Evolutionary conservation across 2,888 invertebrate species (phyloP).

Genomic region (Sarcophaga variegata): DNA sequence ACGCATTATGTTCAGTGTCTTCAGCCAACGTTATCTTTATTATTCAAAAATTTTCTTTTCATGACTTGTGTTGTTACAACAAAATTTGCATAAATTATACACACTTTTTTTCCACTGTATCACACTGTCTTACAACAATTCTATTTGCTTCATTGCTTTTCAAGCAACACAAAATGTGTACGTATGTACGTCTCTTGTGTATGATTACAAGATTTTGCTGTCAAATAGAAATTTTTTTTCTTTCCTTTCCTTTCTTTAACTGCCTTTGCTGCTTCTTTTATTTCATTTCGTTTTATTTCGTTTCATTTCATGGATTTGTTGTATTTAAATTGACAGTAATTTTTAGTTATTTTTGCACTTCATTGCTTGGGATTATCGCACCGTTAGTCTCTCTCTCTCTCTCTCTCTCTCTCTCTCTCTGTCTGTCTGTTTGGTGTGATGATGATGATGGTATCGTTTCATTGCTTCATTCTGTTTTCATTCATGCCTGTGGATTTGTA

Average conservation of each 20-base stretch:
- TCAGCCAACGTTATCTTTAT: too few relatives aligned
- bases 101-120: neutral
- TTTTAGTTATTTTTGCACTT: conserved; percentile 62
- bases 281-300: neutral
- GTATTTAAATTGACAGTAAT: conserved; percentile 50
- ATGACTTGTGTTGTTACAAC: conserved; percentile 50
- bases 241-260: neutral
- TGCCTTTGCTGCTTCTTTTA: neutral
- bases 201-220: too few relatives aligned
- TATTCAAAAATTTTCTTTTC: neutral
- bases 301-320: neutral
- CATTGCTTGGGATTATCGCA: conserved; percentile 41
- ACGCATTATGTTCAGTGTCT: too few relatives aligned
- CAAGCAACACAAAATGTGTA: too few relatives aligned
- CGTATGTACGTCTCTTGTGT: too few relatives aligned
- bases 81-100: conserved; percentile 61
- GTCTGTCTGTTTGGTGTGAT: neutral
- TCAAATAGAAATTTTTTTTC: neutral
- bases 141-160: conserved; percentile 8
- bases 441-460: neutral
- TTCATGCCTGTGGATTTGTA: too few relatives aligned
- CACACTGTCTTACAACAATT: conserved; percentile 39
- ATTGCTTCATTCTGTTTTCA: too few relatives aligned
- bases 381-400: neutral
- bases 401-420: too few relatives aligned